These are phyloP conservation scores for Andrena minutula DNA, from an alignment of 2,888 invertebrate genomes.

Conservation along the genomic window DNA sequence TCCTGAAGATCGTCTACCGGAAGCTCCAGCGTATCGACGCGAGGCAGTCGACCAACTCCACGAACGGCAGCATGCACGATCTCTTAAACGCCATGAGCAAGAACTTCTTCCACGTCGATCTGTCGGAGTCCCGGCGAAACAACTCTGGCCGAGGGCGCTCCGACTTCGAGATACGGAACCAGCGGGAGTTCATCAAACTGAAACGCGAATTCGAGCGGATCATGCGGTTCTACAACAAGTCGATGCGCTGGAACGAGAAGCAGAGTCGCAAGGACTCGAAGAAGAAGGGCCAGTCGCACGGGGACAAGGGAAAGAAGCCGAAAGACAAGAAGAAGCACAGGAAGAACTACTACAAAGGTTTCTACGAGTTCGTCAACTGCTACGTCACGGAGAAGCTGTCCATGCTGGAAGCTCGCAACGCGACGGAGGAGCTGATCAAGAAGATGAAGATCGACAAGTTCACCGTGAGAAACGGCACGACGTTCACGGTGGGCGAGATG, in stretches of 20 bases:
- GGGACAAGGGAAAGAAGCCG: constrained; percentile 72
- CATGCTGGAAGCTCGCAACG: constrained; percentile 77
- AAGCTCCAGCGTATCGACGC: constrained; percentile 82
- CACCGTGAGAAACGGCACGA: constrained; percentile 81
- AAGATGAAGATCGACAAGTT: constrained; percentile 82
- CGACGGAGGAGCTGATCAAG: constrained; percentile 80
- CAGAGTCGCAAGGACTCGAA: constrained; percentile 79
- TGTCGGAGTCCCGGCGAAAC: constrained; percentile 78
- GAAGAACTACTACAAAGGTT: constrained; percentile 82
- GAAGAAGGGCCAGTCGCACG: constrained; percentile 70
- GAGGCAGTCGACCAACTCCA: constrained; percentile 76
- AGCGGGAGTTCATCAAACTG: constrained; percentile 81
- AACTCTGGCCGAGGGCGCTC: constrained; percentile 73
- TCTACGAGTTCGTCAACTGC: constrained; percentile 83
- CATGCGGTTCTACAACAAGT: constrained; percentile 83
- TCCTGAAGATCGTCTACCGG: constrained; percentile 81
- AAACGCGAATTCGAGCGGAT: constrained; percentile 82
- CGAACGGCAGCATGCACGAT: constrained; percentile 83
- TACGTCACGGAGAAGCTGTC: constrained; percentile 81
- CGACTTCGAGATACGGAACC: constrained; percentile 78
- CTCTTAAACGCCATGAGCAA: constrained; percentile 82
- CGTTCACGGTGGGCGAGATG: constrained; percentile 82
- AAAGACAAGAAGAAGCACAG: constrained; percentile 79
- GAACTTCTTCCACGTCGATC: constrained; percentile 83
- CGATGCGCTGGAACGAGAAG: constrained; percentile 82